Evolutionary conservation across 2,888 invertebrate species (phyloP).

Genomic region (Apotomis betuletana): DNA sequence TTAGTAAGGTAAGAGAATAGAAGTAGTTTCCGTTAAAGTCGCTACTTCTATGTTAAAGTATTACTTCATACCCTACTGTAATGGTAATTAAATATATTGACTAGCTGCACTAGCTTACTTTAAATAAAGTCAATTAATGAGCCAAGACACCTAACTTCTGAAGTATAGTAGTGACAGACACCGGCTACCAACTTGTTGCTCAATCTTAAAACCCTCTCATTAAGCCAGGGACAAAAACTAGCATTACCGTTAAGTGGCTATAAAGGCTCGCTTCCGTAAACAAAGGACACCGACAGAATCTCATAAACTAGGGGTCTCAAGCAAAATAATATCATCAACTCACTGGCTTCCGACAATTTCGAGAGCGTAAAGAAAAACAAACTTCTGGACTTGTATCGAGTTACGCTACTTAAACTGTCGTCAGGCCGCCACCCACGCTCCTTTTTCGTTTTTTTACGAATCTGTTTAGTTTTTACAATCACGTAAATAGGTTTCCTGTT

Average conservation of each 20-base stretch:
- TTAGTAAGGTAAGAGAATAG: too few species aligned
- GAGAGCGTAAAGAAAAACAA: slow-evolving; percentile 71
- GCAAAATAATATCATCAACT: slow-evolving; percentile 70
- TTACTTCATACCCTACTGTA: too few species aligned
- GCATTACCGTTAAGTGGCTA: slow-evolving; percentile 48
- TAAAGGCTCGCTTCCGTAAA: slow-evolving; percentile 57
- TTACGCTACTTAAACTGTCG: slow-evolving; percentile 83
- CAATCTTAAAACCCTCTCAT: slow-evolving; percentile 14
- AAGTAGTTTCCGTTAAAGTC: too few species aligned
- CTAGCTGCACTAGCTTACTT: too few species aligned
- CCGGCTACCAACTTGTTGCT: not conserved
- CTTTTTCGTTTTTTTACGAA: slow-evolving; percentile 67
- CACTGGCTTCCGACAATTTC: slow-evolving; percentile 72
- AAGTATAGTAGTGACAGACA: not conserved
- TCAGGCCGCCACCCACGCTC: slow-evolving; percentile 78
- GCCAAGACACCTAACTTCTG: too few species aligned
- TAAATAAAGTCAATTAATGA: too few species aligned
- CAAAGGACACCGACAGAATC: slow-evolving; percentile 46
- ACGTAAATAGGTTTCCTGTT: slow-evolving; percentile 81
- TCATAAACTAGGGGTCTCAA: slow-evolving; percentile 52
- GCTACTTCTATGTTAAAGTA: too few species aligned
- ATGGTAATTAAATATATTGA: too few species aligned
- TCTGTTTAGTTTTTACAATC: slow-evolving; percentile 64
- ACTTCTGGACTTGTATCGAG: slow-evolving; percentile 73
- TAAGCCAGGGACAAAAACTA: slow-evolving; percentile 42